phyloP scores from a whole-genome alignment of 2,888 invertebrate genomes.

The Cheilosia grossa region DNA sequence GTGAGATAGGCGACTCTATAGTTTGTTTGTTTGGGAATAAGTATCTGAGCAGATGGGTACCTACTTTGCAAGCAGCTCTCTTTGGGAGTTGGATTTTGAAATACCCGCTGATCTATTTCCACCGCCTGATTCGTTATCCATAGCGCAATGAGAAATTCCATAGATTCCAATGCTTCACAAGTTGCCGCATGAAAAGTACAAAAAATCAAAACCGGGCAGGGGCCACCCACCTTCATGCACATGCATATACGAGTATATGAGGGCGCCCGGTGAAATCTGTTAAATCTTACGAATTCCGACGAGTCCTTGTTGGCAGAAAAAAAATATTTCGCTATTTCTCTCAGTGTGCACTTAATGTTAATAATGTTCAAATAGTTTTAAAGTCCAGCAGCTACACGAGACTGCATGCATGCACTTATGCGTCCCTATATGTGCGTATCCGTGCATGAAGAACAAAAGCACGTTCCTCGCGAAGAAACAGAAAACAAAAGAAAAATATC shows the following conservation, averaged over 20 bases:
- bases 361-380: slow-evolving; percentile 62
- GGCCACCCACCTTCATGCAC: background rate
- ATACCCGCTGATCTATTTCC: background rate
- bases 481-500: background rate
- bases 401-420: slow-evolving; percentile 16
- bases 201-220: no score
- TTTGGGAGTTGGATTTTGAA: no score
- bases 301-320: background rate
- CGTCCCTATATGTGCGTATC: slow-evolving; percentile 15
- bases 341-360: slow-evolving; percentile 51
- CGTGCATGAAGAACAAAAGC: slow-evolving; percentile 24
- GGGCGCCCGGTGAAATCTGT: background rate
- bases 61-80: no score
- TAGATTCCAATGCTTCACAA: slow-evolving; percentile 43
- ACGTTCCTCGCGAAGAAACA: slow-evolving; percentile 13
- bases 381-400: slow-evolving; percentile 61
- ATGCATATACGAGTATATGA: background rate
- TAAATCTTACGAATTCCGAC: slow-evolving; percentile 25
- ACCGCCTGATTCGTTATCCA: slow-evolving; percentile 5
- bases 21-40: background rate
- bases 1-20: background rate
- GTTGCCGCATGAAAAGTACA: slow-evolving; percentile 5
- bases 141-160: slow-evolving; percentile 24
- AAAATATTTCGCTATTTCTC: slow-evolving; percentile 43
- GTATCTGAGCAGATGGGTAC: no score